Percentiles rank a stretch among this genome's conserved stretches.
phyloP scores from a whole-genome alignment of 2,888 invertebrate genomes.

The Agriopis leucophaearia region DNA sequence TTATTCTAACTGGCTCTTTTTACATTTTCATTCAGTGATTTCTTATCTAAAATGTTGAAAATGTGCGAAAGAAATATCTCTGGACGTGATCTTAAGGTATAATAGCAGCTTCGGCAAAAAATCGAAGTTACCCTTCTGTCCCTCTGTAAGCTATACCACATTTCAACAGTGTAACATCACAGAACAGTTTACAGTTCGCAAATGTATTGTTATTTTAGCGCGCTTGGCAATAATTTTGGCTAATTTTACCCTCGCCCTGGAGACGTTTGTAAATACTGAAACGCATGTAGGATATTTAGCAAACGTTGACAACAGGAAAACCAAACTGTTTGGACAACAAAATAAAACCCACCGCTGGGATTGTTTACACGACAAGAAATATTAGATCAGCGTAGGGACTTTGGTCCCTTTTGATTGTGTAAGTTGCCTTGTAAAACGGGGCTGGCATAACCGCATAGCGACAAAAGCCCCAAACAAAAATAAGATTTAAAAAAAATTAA shows the following conservation, averaged over 20 bases:
- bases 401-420: no score
- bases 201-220: slow-evolving; percentile 40
- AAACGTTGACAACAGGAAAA: slow-evolving; percentile 13
- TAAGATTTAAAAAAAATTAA: no score
- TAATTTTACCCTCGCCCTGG: slow-evolving; percentile 31
- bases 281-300: neutral
- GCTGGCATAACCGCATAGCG: no score
- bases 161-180: slow-evolving; percentile 21
- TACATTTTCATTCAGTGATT: no score
- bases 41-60: no score
- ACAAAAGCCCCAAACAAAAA: no score
- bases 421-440: no score
- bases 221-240: slow-evolving; percentile 41
- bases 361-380: no score
- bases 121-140: neutral
- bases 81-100: no score
- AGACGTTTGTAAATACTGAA: slow-evolving; percentile 35
- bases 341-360: neutral
- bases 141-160: neutral
- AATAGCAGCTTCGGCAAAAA: neutral
- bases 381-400: no score
- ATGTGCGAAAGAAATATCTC: no score
- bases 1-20: no score
- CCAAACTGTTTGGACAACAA: neutral
- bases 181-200: slow-evolving; percentile 17